Evolutionary conservation across 2,797 vertebrate species (phyloP).

Genomic region (Melanotaenia pygmaea): DNA sequence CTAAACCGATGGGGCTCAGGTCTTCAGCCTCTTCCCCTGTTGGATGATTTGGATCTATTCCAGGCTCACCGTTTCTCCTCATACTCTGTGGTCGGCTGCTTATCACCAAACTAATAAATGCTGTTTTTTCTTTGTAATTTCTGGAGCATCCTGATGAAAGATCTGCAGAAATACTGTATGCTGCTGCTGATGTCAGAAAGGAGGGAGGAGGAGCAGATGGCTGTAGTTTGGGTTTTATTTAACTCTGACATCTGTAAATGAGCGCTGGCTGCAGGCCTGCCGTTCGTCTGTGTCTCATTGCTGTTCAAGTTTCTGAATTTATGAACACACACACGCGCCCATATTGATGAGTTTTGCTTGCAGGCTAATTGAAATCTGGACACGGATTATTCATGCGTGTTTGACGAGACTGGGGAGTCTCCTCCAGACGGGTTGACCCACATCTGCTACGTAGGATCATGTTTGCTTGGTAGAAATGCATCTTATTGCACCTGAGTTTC

Average conservation of each 20-base stretch:
- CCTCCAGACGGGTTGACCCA: conserved; percentile 70
- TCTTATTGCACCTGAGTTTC: not conserved
- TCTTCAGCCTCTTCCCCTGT: too few species aligned
- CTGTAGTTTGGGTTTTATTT: conserved; percentile 57
- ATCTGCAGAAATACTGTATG: too few species aligned
- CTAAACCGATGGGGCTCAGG: too few species aligned
- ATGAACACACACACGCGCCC: conserved; percentile 32
- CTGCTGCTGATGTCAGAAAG: too few species aligned
- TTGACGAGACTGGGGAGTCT: conserved; percentile 72
- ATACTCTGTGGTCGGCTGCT: too few species aligned
- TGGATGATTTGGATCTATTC: too few species aligned
- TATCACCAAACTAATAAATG: too few species aligned
- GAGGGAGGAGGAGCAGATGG: too few species aligned
- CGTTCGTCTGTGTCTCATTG: conserved; percentile 55
- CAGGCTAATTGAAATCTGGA: conserved; percentile 77
- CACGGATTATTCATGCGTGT: conserved; percentile 75
- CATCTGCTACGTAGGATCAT: conserved; percentile 45
- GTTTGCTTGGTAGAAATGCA: conserved; percentile 16
- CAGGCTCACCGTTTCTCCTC: too few species aligned
- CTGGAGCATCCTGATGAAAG: too few species aligned
- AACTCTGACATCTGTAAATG: conserved; percentile 73
- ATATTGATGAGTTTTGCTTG: conserved; percentile 51
- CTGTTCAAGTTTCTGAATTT: conserved; percentile 63
- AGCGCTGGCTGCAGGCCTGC: conserved; percentile 46
- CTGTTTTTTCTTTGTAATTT: too few species aligned